Evolutionary conservation across 2,797 vertebrate genomes (phyloP).

Genomic region (Otolemur crassicaudatus): DNA sequence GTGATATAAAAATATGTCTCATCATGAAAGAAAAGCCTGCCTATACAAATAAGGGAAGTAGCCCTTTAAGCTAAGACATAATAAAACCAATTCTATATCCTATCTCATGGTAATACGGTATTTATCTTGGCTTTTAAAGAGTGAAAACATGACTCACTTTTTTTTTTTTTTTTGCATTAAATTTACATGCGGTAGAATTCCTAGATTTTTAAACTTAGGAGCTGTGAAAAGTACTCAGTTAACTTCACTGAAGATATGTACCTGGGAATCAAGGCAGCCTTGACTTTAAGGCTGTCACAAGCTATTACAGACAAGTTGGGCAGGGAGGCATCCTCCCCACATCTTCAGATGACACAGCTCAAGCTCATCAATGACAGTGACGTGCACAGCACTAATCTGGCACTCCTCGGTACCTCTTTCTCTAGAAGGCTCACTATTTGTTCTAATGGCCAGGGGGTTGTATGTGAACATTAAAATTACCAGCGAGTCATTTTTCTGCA

Average conservation of each 20-base stretch:
- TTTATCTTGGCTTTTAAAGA: slow-evolving; percentile 26
- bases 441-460: background rate
- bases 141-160: background rate
- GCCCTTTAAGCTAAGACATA: background rate
- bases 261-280: background rate
- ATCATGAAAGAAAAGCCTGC: background rate
- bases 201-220: background rate
- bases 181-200: background rate
- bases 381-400: background rate
- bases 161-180: background rate
- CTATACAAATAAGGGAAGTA: background rate
- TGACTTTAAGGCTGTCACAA: background rate
- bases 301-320: background rate
- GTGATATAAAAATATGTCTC: background rate
- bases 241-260: background rate
- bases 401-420: background rate
- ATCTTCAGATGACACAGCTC: background rate
- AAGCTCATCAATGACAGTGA: too few species aligned
- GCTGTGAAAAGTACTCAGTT: background rate
- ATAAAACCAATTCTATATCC: background rate
- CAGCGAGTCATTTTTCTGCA: background rate
- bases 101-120: background rate
- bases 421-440: background rate
- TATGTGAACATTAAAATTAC: background rate
- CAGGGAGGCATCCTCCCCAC: background rate